Percentiles rank a stretch among this genome's conserved stretches.
phyloP scores from a whole-genome alignment of 2,888 invertebrate genomes.

The Acleris emargana region DNA sequence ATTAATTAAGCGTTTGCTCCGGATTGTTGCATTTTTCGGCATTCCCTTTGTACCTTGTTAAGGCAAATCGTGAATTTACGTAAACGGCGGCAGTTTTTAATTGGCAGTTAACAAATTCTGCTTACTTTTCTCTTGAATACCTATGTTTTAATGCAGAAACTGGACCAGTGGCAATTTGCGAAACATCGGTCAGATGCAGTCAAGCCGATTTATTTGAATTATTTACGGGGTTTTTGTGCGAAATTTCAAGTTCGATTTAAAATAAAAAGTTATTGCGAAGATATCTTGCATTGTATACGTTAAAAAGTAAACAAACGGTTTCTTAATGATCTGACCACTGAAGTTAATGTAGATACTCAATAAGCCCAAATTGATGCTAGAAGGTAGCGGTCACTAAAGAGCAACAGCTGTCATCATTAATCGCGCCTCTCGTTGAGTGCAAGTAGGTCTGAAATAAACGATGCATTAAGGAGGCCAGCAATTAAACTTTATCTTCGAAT shows the following conservation, averaged over 20 bases:
- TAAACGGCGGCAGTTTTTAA: constrained; percentile 16
- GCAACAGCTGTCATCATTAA: constrained; percentile 4
- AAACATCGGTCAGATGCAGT: constrained; percentile 2
- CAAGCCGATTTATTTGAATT: constrained; percentile 12
- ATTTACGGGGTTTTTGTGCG: constrained; percentile 3
- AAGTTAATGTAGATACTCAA: neutral
- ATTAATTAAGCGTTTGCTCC: constrained; percentile 12
- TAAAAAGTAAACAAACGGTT: no score
- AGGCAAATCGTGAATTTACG: constrained; percentile 20
- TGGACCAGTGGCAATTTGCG: constrained; percentile 1
- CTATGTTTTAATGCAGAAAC: constrained; percentile 22
- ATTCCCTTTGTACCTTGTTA: constrained; percentile 20
- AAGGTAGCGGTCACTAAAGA: constrained; percentile 3
- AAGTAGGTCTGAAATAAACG: constrained; percentile 22
- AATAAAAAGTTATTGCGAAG: no score
- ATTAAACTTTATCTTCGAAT: constrained; percentile 35
- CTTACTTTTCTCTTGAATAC: constrained; percentile 24
- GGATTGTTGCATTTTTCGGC: constrained; percentile 18
- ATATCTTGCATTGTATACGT: no score
- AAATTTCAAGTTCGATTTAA: neutral
- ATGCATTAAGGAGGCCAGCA: constrained; percentile 29
- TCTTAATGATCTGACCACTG: neutral
- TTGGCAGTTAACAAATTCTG: constrained; percentile 17
- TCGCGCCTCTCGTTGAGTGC: constrained; percentile 19
- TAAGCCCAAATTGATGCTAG: neutral